These are phyloP conservation scores for Drosophila multiciliata DNA, from an alignment of 2,888 invertebrate species.

Conservation along the genomic window DNA sequence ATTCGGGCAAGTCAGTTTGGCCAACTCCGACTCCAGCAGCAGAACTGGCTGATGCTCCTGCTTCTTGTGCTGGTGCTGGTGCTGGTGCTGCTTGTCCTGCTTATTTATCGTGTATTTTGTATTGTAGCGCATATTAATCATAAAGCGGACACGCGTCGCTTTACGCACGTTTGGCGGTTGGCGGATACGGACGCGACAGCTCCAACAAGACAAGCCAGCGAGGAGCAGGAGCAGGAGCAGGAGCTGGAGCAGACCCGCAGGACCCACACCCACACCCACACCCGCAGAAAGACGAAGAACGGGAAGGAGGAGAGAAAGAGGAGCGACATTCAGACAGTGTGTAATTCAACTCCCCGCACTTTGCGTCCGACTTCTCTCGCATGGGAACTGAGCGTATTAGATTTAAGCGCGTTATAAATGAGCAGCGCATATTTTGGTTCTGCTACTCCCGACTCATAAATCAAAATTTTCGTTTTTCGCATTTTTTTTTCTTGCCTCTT, in stretches of 20 bases:
- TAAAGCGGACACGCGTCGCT: conserved; percentile 81
- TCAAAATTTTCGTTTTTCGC: conserved; percentile 78
- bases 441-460: conserved; percentile 67
- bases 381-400: conserved; percentile 73
- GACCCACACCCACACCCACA: not conserved
- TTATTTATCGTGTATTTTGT: conserved; percentile 75
- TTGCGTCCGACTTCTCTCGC: conserved; percentile 42
- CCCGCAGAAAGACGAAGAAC: conserved; percentile 2
- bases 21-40: conserved; percentile 1
- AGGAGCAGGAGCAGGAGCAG: conserved; percentile 20
- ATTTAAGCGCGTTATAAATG: conserved; percentile 80
- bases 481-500: conserved; percentile 31
- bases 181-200: conserved; percentile 64
- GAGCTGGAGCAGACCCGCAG: conserved; percentile 5
- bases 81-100: conserved; percentile 28
- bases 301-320: not conserved
- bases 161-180: conserved; percentile 78
- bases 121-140: conserved; percentile 80
- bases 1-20: conserved; percentile 35
- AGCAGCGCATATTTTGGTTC: conserved; percentile 74
- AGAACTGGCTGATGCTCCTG: not conserved
- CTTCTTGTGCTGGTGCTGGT: conserved; percentile 4
- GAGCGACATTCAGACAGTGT: conserved; percentile 38
- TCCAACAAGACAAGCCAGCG: conserved; percentile 64
- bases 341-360: conserved; percentile 50